phyloP scores from a whole-genome alignment of 37 sponge, comb jelly and placozoan species.

The Aphrocallistes beatrix region DNA sequence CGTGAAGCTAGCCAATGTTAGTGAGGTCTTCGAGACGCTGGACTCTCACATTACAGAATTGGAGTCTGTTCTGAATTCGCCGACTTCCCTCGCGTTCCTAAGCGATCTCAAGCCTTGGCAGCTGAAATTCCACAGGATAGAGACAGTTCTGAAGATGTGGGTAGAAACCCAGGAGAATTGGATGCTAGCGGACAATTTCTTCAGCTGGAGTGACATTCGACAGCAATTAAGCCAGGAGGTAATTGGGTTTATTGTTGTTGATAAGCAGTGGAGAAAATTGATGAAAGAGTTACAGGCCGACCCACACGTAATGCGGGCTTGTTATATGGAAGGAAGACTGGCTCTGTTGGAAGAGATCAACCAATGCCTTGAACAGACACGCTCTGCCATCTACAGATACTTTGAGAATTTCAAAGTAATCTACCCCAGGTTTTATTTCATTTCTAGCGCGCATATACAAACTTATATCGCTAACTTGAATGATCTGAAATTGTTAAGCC shows the following conservation, averaged over 20 bases:
- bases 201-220: background rate
- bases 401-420: background rate
- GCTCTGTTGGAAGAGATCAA: background rate
- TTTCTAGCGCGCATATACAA: background rate
- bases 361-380: background rate
- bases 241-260: conserved; percentile 6
- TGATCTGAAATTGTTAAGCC: background rate
- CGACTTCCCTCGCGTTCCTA: background rate
- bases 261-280: background rate
- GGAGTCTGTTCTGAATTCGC: background rate
- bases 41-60: background rate
- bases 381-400: background rate
- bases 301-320: background rate
- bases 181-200: conserved; percentile 14
- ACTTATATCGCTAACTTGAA: background rate
- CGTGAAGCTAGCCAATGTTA: background rate
- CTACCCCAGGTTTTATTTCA: background rate
- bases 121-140: background rate
- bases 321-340: background rate
- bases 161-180: background rate
- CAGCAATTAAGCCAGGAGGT: background rate
- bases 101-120: background rate
- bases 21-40: background rate
- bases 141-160: background rate
- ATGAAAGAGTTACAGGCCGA: conserved; percentile 1